These are phyloP conservation scores for Pachydiplax longipennis DNA, from an alignment of 2,888 invertebrate species.

Conservation along the genomic window DNA sequence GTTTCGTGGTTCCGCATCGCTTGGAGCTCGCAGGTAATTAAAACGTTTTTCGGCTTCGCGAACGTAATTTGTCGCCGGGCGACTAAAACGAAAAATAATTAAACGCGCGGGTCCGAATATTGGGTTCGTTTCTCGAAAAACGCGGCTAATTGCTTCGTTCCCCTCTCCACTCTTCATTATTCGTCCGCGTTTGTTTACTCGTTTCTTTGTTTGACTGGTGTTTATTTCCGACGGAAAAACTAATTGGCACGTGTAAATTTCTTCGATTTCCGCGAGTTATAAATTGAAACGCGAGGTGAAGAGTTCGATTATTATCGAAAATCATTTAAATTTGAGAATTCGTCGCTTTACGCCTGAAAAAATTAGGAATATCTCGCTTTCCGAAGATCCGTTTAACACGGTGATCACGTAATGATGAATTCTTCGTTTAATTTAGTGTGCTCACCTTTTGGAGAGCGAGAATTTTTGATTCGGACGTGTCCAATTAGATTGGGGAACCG, in stretches of 20 bases:
- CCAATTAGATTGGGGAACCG: too few species aligned
- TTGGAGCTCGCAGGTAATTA: slow-evolving; percentile 20
- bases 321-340: not conserved
- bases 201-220: not conserved
- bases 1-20: not conserved
- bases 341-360: not conserved
- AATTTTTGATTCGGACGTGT: too few species aligned
- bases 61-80: slow-evolving; percentile 19
- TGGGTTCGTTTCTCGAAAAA: not conserved
- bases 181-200: not conserved
- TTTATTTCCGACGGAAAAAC: too few species aligned
- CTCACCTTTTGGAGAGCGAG: too few species aligned
- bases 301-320: not conserved
- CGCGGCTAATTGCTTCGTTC: not conserved
- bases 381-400: too few species aligned
- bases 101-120: not conserved
- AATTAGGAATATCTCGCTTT: not conserved
- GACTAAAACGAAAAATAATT: not conserved
- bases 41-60: slow-evolving; percentile 32
- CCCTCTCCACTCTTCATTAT: not conserved
- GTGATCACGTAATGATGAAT: too few species aligned
- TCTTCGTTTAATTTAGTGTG: too few species aligned
- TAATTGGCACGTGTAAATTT: not conserved
- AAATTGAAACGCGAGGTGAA: not conserved
- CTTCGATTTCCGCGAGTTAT: not conserved